A percentile compares a stretch with the other conserved stretches of the same genome.
Evolutionary conservation across 2,113 vertebrate species (phyloP).

Genomic region (Asarcornis scutulata): DNA sequence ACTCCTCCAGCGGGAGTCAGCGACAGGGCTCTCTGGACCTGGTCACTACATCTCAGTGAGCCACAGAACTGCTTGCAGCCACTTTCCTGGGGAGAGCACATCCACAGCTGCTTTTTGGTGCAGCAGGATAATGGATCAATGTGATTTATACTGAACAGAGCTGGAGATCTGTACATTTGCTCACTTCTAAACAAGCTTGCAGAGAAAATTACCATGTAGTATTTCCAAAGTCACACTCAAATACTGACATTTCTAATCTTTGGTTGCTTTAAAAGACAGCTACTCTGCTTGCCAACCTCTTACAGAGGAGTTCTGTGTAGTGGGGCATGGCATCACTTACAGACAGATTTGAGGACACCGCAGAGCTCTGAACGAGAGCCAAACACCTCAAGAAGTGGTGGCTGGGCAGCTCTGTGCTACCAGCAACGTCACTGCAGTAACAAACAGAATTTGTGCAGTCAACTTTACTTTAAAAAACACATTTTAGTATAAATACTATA

Average conservation of each 20-base stretch:
- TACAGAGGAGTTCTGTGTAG: not conserved
- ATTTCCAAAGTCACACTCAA: not conserved
- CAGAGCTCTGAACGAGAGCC: not conserved
- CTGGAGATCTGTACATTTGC: not conserved
- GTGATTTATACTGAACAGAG: not conserved
- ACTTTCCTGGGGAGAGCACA: not conserved
- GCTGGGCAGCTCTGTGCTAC: not conserved
- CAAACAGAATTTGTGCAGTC: not conserved
- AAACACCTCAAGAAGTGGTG: rapidly evolving
- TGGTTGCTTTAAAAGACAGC: not conserved
- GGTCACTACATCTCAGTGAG: not conserved
- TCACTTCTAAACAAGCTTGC: not conserved
- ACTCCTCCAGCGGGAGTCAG: not conserved
- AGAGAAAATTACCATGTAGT: not conserved
- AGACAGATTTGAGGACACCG: rapidly evolving
- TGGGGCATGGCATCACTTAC: not conserved
- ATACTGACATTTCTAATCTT: not conserved
- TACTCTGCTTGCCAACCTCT: not conserved
- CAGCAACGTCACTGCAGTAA: not conserved
- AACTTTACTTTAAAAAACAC: not conserved
- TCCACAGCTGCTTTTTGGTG: not conserved
- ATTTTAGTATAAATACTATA: conserved; percentile 93
- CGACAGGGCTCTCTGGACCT: not conserved
- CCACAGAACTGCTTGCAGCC: not conserved
- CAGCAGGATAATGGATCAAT: not conserved